Evolutionary conservation across 2,797 vertebrate species (phyloP), one percentile per base, ranked within the genome.

Genomic region (Sparidentex hasta): DNA sequence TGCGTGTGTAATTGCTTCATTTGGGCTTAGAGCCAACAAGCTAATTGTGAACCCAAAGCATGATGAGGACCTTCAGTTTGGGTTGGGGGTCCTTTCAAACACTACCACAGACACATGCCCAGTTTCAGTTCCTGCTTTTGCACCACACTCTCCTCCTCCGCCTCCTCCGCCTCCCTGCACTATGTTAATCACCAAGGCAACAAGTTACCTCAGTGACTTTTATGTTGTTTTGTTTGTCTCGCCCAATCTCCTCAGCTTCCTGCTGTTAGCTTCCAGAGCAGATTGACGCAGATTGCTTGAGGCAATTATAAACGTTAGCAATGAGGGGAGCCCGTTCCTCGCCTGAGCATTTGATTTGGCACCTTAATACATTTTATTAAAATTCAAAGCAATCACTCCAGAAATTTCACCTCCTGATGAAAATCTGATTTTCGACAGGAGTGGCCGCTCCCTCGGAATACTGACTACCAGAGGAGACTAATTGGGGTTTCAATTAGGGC

Each of bases 141-240:
- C 11, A 21, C n/a, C 65, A 76, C 71, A 50, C 47, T 20, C 51
- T 76, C 66, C 67, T 77, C 54, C 75, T 70, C 68, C 67, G 71
- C 33, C 71, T 78, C 61, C 21, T 64, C 81, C 68, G 78, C 56
- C 51, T 41, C 76, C 48, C 81, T 89, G 38, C 81, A 65, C 76
- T 78, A 82, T 89, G 87, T 87, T 78, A 78, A 91, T 93, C 87
- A 80, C 90, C 90, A 90, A 66, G 89, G 91, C 84, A 95, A 93
- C 91, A 87, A 83, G 84, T 89, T 89, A 88, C 88, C 87, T 81
- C 55, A 67, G 87, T 51, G 76, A 87, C 70, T 86, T 83, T 85
- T 69, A 33, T 74, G 70, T 86, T 83, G 68, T 74, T 86, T 77
- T 80, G 44, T 77, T 80, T 86, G 29, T 69, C 41, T 70, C 14